Base-by-base conservation (phyloP, 2,113 vertebrate species). In the Rutilus rutilus region DNA sequence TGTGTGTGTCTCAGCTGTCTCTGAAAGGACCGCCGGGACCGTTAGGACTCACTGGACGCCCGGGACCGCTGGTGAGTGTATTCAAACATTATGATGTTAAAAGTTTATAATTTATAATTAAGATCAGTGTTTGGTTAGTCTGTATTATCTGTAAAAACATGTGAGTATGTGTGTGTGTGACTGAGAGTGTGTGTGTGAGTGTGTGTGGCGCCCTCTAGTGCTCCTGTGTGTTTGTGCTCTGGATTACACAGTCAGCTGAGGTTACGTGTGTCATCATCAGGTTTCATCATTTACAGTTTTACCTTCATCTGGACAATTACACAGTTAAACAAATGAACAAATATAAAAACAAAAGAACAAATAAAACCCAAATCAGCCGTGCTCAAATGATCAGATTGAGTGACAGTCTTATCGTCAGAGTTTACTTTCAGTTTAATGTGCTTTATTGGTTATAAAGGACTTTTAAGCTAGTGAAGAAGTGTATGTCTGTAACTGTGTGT, bases 1-100 rank as follows among this genome's bases (percentile, higher is more conserved):
- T 83, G 73, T 79, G 27, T 75, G 6, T 74, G 21, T 91, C 90
- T 78, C 89, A 99, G 98, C 88, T 99, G 91, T 96, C 98, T 0
- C 89, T 98, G 94, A 96, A 97, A 88, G 98, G 98, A 67, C 97
- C 97, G 0, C 96, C 96, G 0, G 98, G 98, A 65, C 96, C 98
- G 0, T 95, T 99, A 88, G 98, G 98, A 9, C 96, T 99, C 9
- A 97, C 96, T 0, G 98, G 98, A 86, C 92, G 98, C 67, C 96
- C 98, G 0, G 98, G 98, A 45, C 97, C 97, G 0, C 89, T 99
- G 96, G 98, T 99, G 87, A 91, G 57, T 39, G 42, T 60, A 8
- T 17, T 75, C 12, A 14, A 42, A 47, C 73, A 75, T 6, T 47
- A 21, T 57, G 54, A 8, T 21, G 2, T 54, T 6, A 54, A 6